Evolutionary conservation across 2,113 vertebrate species (phyloP), one percentile per base, ranked within the genome.

Genomic region (Barbus barbus): DNA sequence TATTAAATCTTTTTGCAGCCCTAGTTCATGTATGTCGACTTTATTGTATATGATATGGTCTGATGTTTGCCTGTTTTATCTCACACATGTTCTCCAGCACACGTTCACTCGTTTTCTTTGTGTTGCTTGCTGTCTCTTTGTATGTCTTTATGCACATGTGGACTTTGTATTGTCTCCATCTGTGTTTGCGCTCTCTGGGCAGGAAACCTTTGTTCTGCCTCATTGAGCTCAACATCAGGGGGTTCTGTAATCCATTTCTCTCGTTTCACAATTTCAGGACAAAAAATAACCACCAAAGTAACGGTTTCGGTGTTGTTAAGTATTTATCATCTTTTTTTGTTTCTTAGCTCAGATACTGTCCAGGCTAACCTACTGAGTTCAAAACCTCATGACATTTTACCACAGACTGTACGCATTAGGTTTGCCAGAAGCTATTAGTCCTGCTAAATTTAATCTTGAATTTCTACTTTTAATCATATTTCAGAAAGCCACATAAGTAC

Each of bases 141-240:
- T 83, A 61, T 86, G 58, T 83, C 14, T 73, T 31, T 74, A 61
- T 63, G 67, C 67, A 60, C 74, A 74, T 85, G 83, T 84, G 87
- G 72, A 61, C 63, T 77, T 67, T 82, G 88, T 87, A 77, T 78
- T 85, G 73, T 58, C 83, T 74, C 83, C 76, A 53, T 82, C 80
- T 81, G 67, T 88, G 72, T 77, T 65, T 82, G 83, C 84, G 78
- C 75, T 33, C 82, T 83, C 71, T 83, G 82, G 82, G 61, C 78
- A 73, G 88, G 86, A 90, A 86, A 76, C 83, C 83, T 86, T 86
- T 79, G 85, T 88, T 88, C 82, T 58, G 82, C 73, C 86, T 89
- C 86, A 85, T 67, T 84, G 85, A 88, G 56, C 56, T 73, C 61
- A 71, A 33, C 84, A 88, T 76, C 83, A 31, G 83, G 87, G 33